Conservation (phyloP, 1,140 invertebrate genomes). For the Drosophila bocqueti region DNA sequence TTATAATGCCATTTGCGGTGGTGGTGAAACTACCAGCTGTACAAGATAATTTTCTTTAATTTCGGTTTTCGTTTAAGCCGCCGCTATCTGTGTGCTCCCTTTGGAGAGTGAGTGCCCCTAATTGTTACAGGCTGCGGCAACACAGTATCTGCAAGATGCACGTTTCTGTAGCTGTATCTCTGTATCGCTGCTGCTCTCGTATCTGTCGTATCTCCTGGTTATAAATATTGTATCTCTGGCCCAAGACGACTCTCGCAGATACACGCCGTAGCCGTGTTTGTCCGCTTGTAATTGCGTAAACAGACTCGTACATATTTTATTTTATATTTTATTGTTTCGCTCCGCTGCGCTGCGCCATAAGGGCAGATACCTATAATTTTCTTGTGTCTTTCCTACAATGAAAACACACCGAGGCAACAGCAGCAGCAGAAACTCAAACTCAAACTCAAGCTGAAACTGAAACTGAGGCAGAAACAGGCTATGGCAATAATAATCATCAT, state of each 20-base stretch:
- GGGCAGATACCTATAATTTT: conserved; percentile 85
- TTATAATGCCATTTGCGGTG: conserved; percentile 70
- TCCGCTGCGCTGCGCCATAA: conserved; percentile 83
- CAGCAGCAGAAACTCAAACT: conserved; percentile 29
- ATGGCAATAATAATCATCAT: conserved; percentile 59
- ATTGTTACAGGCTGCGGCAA: conserved; percentile 52
- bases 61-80: conserved; percentile 54
- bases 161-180: background rate
- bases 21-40: conserved; percentile 43
- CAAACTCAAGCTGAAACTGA: conserved; percentile 13
- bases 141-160: conserved; percentile 67
- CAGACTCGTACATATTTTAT: conserved; percentile 82
- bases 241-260: conserved; percentile 12
- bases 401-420: conserved; percentile 58
- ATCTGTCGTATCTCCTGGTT: conserved; percentile 52
- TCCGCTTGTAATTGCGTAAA: conserved; percentile 82
- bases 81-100: conserved; percentile 31
- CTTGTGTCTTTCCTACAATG: conserved; percentile 82
- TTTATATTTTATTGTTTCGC: conserved; percentile 85
- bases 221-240: conserved; percentile 74
- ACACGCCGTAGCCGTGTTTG: conserved; percentile 33
- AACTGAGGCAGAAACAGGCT: conserved; percentile 47
- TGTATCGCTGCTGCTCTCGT: conserved; percentile 42
- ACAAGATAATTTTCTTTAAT: conserved; percentile 62
- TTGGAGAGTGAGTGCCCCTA: conserved; percentile 46